A percentile compares a stretch with the other conserved stretches of the same genome.
Conservation (phyloP, 2,888 invertebrate species). For the Phyto melanocephala region DNA sequence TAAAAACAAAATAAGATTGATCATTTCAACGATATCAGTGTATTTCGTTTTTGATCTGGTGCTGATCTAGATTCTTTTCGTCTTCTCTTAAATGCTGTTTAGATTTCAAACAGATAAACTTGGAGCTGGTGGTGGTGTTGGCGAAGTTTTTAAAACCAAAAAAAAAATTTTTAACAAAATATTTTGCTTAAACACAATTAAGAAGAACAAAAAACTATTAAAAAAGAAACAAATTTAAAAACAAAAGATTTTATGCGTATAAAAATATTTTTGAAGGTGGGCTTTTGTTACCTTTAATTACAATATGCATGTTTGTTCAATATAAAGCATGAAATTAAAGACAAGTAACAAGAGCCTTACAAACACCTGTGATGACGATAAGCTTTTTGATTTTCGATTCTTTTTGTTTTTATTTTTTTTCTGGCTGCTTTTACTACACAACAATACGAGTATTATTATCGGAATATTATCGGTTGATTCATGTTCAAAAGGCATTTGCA, state of each 20-base stretch:
- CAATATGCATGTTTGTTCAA: conserved; percentile 63
- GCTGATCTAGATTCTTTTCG: conserved; percentile 55
- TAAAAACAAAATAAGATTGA: conserved; percentile 57
- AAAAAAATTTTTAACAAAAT: conserved; percentile 31
- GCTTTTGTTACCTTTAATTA: conserved; percentile 65
- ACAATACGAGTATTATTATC: conserved; percentile 1
- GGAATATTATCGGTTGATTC: conserved; percentile 43
- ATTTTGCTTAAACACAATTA: conserved; percentile 47
- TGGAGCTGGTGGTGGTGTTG: conserved; percentile 38
- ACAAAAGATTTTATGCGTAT: conserved; percentile 41
- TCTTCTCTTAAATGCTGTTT: conserved; percentile 60
- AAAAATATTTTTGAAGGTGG: conserved; percentile 58
- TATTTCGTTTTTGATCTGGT: conserved; percentile 47
- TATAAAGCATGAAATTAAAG: conserved; percentile 65
- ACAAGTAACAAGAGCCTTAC: conserved; percentile 64
- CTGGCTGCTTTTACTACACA: not conserved
- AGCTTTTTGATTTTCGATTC: conserved; percentile 43
- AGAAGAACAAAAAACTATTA: conserved; percentile 9
- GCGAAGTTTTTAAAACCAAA: not conserved
- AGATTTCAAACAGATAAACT: conserved; percentile 59
- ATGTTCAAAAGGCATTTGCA: conserved; percentile 59
- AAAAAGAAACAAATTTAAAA: conserved; percentile 9
- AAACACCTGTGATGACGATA: conserved; percentile 65
- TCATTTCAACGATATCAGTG: conserved; percentile 53
- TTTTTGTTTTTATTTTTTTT: not conserved